phyloP scores from a whole-genome alignment of 2,113 vertebrate species.

The Stigmatopora argus region DNA sequence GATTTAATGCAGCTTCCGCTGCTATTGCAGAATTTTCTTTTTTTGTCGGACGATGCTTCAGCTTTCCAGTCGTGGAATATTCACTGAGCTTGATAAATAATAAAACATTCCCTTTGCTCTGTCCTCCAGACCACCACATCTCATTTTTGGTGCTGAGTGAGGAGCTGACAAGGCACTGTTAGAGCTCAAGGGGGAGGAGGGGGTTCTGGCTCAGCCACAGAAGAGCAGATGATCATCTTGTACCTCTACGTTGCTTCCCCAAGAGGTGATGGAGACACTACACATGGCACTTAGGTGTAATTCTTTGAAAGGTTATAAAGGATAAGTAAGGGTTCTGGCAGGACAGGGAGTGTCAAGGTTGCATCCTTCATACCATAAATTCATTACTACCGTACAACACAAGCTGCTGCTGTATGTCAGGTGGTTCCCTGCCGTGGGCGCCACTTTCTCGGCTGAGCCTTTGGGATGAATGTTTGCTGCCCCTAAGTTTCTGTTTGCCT shows the following conservation, averaged over 20 bases:
- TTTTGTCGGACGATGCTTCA: conserved; percentile 20
- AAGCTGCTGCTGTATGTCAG: conserved; percentile 76
- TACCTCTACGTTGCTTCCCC: conserved; percentile 15
- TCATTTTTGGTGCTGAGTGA: conserved; percentile 25
- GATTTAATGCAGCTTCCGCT: conserved; percentile 38
- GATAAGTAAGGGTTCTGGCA: conserved; percentile 44
- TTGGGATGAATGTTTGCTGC: conserved; percentile 73
- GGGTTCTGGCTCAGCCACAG: conserved; percentile 25
- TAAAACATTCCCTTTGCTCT: conserved; percentile 63
- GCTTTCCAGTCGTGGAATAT: conserved; percentile 38
- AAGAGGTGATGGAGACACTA: conserved; percentile 34
- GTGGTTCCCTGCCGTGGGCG: conserved; percentile 69
- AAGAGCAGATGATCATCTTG: conserved; percentile 13
- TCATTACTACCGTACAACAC: conserved; percentile 87
- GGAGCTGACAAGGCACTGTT: conserved; percentile 54
- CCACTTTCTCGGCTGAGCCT: conserved; percentile 74
- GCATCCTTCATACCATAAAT: conserved; percentile 89
- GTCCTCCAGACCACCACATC: conserved; percentile 36
- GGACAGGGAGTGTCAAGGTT: conserved; percentile 15
- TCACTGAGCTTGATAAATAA: conserved; percentile 29
- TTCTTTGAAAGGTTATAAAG: conserved; percentile 45
- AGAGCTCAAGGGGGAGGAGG: conserved; percentile 19
- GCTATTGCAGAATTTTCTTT: conserved; percentile 30
- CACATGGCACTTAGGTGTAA: conserved; percentile 57
- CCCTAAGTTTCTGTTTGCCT: conserved; percentile 88